phyloP scores from a whole-genome alignment of 92 coral and sea anemone genomes.

The Porites divaricata region DNA sequence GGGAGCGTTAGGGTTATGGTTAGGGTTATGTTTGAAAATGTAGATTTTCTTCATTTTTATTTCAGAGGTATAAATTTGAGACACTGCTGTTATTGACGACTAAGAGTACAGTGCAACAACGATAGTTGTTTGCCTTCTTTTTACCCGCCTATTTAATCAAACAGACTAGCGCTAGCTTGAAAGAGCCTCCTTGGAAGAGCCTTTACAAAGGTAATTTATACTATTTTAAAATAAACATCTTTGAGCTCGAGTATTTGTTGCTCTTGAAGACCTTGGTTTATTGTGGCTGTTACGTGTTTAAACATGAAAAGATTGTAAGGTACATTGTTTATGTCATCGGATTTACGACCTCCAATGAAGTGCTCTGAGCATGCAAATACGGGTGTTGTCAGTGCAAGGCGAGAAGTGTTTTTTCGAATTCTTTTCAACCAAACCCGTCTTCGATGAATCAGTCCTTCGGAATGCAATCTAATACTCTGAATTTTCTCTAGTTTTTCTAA shows the following conservation, averaged over 20 bases:
- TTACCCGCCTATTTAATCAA: no score
- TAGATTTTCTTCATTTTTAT: no score
- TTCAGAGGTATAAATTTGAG: no score
- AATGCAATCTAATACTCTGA: not conserved
- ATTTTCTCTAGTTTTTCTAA: conserved; percentile 22
- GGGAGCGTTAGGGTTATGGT: no score
- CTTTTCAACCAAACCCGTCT: conserved; percentile 34
- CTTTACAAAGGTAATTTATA: no score
- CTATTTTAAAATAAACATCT: no score
- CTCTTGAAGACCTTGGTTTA: conserved; percentile 27
- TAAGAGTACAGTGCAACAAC: no score
- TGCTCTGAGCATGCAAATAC: conserved; percentile 45
- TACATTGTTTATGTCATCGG: conserved; percentile 39
- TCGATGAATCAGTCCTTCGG: not conserved
- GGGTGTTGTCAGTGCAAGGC: conserved; percentile 49
- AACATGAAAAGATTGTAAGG: conserved; percentile 45
- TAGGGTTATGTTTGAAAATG: no score
- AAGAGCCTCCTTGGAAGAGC: no score
- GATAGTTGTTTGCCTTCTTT: no score
- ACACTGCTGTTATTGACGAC: no score
- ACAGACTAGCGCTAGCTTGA: no score
- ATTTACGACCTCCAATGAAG: conserved; percentile 58
- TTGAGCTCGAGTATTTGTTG: conserved; percentile 46
- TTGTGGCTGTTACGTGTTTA: conserved; percentile 42
- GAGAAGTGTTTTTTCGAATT: conserved; percentile 31